Base-by-base conservation (phyloP, 2,888 invertebrate species). In the Noctua janthe region DNA sequence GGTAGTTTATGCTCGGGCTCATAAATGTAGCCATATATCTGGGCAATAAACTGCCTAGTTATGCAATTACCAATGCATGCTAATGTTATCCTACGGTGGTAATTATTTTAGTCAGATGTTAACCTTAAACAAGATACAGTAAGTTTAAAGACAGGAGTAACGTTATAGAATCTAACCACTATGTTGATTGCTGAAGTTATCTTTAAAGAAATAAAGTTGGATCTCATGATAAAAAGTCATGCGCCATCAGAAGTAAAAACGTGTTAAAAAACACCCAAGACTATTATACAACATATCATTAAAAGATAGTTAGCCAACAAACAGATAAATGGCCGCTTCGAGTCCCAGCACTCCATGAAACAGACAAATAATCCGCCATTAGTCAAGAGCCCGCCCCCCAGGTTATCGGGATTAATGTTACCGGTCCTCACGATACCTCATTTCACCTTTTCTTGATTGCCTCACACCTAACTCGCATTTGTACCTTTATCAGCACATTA, bases 281-380 rank as follows among this genome's bases (percentile, higher is more conserved):
- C 62, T 64, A 64, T 71, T 43, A n/a, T 64, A 86, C 70, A 82
- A 80, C 71, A 51, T 82, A 80, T 83, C 81, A 87, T 87, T 88
- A 89, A 81, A 82, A 79, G 35, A 90, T 88, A 87, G 88, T 90
- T 90, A 87, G 77, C 86, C 74, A 87, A 87, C 86, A 86, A 88
- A 85, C 81, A 85, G 83, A 91, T 87, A 88, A 88, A 90, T 84
- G 80, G 88, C 79, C 86, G 77, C 82, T 84, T 83, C 80, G 67
- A 86, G 83, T 88, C 85, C 82, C 81, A 87, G 89, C 88, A 91
- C 89, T 90, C 90, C 87, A 90, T 91, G 93, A 94, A 91, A 90
- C 86, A 91, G 92, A 94, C 94, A 93, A 94, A 95, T 94, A 93
- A 89, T 90, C 85, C 75, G 80, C 91, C 87, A 94, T 95, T 93